Evolutionary conservation across 2,888 invertebrate genomes (phyloP).

Genomic region (Aricia artaxerxes): DNA sequence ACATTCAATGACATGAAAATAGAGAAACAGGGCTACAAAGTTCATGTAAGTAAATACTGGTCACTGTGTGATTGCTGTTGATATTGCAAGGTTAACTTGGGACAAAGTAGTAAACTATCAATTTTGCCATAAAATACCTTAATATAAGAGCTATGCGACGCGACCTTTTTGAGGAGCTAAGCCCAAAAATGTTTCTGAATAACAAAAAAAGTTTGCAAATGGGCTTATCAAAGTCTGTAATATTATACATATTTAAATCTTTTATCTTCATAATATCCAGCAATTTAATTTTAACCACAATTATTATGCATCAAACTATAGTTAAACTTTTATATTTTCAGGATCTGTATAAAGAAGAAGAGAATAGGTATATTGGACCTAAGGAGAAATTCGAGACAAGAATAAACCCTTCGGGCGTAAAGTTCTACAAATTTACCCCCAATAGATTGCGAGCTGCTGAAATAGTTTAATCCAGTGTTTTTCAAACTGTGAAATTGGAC

Average conservation of each 20-base stretch:
- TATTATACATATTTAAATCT: too few relatives aligned
- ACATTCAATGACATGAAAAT: conserved; percentile 53
- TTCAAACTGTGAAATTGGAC: neutral
- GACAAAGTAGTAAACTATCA: too few relatives aligned
- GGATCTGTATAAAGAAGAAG: conserved; percentile 75
- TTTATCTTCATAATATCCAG: too few relatives aligned
- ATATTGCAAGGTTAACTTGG: neutral
- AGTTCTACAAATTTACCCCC: conserved; percentile 66
- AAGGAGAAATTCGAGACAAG: conserved; percentile 67
- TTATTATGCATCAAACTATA: too few relatives aligned
- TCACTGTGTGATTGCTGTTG: neutral
- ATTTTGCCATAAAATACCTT: too few relatives aligned
- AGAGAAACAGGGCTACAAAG: conserved; percentile 49
- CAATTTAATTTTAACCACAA: too few relatives aligned
- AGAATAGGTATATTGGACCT: conserved; percentile 47
- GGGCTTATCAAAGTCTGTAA: too few relatives aligned
- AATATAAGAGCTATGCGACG: too few relatives aligned
- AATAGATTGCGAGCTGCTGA: conserved; percentile 40
- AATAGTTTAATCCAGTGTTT: conserved; percentile 3
- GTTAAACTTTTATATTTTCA: conserved; percentile 43
- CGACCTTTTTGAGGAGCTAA: too few relatives aligned
- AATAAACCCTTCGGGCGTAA: conserved; percentile 77
- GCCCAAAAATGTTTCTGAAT: too few relatives aligned
- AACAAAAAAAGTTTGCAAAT: too few relatives aligned
- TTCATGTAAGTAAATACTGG: conserved; percentile 51